Conservation (phyloP, 2,113 vertebrate genomes). For the human (Homo sapiens) region DNA sequence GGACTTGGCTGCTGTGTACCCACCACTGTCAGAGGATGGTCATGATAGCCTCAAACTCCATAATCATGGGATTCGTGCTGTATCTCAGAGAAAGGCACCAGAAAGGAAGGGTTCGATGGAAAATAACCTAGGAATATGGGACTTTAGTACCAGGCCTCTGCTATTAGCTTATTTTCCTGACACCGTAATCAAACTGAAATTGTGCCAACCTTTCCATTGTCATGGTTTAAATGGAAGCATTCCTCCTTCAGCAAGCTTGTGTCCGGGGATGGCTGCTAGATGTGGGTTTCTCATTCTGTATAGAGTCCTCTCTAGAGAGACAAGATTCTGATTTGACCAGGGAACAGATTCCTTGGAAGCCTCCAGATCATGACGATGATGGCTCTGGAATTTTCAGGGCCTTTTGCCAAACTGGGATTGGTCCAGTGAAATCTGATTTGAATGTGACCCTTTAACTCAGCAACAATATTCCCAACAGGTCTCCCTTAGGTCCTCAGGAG, state of each 20-base stretch:
- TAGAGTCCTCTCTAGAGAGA: not conserved
- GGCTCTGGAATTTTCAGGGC: not conserved
- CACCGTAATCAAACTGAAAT: fast-evolving
- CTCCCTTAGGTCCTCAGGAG: not conserved
- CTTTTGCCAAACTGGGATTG: not conserved
- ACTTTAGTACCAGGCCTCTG: too few relatives aligned
- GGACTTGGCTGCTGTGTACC: not conserved
- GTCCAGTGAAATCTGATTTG: not conserved
- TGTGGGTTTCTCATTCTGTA: not conserved
- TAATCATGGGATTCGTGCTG: not conserved
- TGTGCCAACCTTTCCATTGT: fast-evolving
- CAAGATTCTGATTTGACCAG: not conserved
- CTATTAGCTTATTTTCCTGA: fast-evolving
- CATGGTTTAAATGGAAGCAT: not conserved
- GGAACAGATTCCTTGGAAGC: not conserved
- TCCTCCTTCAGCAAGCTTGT: not conserved
- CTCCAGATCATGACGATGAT: not conserved
- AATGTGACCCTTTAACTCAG: not conserved
- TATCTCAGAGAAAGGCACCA: not conserved
- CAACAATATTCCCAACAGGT: too few relatives aligned
- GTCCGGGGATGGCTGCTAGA: fast-evolving
- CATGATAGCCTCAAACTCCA: not conserved
- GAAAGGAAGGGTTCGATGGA: not conserved
- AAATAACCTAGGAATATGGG: too few relatives aligned
- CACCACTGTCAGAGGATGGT: not conserved